Evolutionary conservation across 1,140 invertebrate genomes (phyloP), one percentile per base, ranked within the genome.

Genomic region (Orchestia grillus): DNA sequence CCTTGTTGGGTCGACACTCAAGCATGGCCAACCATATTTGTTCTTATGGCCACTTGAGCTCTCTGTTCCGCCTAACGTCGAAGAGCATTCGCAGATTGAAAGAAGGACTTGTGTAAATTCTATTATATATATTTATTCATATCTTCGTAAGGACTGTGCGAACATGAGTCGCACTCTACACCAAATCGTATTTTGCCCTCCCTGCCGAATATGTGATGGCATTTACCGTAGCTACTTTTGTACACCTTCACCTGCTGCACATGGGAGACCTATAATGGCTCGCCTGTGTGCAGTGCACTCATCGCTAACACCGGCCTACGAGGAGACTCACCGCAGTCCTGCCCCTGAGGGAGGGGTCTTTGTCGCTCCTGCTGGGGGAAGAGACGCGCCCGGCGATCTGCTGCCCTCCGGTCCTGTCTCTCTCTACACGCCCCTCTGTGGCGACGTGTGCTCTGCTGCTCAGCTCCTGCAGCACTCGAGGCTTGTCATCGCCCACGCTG

Each of bases 391-490:
- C 4, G 88, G 41, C 88, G 87, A 88, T 8, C 40, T 42, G 36
- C 40, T 88, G 87, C 40, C 87, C 36, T 15, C 88, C 41, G 88
- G 41, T 41, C 44, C 88, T 36, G 88, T 41, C 15, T 23, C 88
- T 8, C 41, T 42, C 41, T 94, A 94, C 92, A 45, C 92, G 92
- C 92, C 92, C 43, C 44, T 94, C 44, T 28, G 40, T 42, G 92
- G 44, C 44, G 92, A 94, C 19, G 44, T 44, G 43, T 94, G 92
- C 44, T 44, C 92, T 11, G 44, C 44, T 15, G 43, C 92, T 15
- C 92, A 94, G 44, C 43, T 94, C 40, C 44, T 94, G 44, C 92
- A 94, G 44, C 92, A 94, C 92, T 19, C 44, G 19, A 94, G 11
- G 40, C 92, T 44, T 40, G 43, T 94, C 92, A 47, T 94, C 92